These are phyloP conservation scores for Troides helena DNA, from an alignment of 2,888 invertebrate species.

Conservation along the genomic window DNA sequence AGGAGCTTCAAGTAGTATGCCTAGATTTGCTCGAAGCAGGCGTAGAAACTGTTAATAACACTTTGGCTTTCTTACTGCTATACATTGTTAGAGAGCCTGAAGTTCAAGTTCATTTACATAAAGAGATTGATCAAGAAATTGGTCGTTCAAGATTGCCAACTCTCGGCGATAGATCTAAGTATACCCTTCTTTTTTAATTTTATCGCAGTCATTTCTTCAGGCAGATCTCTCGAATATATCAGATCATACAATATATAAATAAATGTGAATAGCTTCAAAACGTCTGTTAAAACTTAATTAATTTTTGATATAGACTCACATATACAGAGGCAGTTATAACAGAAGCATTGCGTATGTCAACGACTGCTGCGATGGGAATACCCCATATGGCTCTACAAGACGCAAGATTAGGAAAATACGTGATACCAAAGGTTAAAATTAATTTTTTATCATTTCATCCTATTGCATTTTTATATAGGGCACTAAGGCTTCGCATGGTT, in stretches of 20 bases:
- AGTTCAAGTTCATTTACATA: conserved; percentile 78
- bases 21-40: conserved; percentile 86
- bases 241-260: neutral
- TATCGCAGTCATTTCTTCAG: neutral
- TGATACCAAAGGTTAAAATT: conserved; percentile 85
- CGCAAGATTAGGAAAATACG: conserved; percentile 83
- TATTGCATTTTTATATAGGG: too few species aligned
- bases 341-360: conserved; percentile 88
- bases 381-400: conserved; percentile 88
- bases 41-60: conserved; percentile 85
- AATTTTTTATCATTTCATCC: too few species aligned
- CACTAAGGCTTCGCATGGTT: too few species aligned
- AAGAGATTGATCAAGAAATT: conserved; percentile 81
- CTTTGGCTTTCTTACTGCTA: conserved; percentile 80
- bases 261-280: neutral
- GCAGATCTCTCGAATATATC: neutral
- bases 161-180: conserved; percentile 79
- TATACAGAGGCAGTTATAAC: conserved; percentile 88
- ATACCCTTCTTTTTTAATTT: conserved; percentile 24
- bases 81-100: conserved; percentile 79
- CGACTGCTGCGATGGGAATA: conserved; percentile 87
- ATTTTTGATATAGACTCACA: conserved; percentile 80
- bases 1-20: conserved; percentile 76
- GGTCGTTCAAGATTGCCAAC: conserved; percentile 78
- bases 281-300: neutral